A percentile compares a stretch with the other conserved stretches of the same genome.
Evolutionary conservation across 2,113 vertebrate species (phyloP).

Genomic region (Tupaia chinensis): DNA sequence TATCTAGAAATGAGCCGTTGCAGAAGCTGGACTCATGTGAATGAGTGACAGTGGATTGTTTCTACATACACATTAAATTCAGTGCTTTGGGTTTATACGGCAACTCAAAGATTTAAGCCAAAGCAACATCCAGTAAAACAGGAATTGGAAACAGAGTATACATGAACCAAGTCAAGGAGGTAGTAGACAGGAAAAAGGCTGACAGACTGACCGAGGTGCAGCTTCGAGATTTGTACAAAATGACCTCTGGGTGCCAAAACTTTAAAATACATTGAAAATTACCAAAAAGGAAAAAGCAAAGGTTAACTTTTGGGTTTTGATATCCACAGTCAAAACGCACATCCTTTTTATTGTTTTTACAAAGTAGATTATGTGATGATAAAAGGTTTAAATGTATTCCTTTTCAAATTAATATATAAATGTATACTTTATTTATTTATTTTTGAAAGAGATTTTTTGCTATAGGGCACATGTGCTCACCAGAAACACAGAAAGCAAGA

Average conservation of each 20-base stretch:
- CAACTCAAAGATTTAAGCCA: no score
- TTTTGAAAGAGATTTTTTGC: no score
- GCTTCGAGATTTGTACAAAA: constrained; percentile 94
- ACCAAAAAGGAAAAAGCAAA: constrained; percentile 85
- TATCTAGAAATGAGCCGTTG: no score
- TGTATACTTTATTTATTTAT: neutral
- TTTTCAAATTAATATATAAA: constrained; percentile 59
- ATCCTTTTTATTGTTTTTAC: constrained; percentile 64
- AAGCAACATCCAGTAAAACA: no score
- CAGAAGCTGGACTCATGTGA: no score
- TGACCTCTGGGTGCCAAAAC: constrained; percentile 91
- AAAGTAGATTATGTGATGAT: constrained; percentile 56
- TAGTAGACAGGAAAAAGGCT: constrained; percentile 95
- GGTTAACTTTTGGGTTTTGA: constrained; percentile 66
- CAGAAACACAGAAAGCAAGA: no score
- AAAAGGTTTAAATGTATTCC: constrained; percentile 60
- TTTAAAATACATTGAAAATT: constrained; percentile 83
- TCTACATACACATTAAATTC: no score
- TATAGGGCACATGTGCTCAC: no score
- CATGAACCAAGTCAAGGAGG: constrained; percentile 98
- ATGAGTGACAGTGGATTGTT: no score
- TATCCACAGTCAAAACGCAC: constrained; percentile 29
- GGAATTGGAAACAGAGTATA: constrained; percentile 92
- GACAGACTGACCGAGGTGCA: constrained; percentile 93
- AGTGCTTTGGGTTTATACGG: no score